Conservation (phyloP, 2,797 vertebrate genomes). For the Sebastes oblongus region DNA sequence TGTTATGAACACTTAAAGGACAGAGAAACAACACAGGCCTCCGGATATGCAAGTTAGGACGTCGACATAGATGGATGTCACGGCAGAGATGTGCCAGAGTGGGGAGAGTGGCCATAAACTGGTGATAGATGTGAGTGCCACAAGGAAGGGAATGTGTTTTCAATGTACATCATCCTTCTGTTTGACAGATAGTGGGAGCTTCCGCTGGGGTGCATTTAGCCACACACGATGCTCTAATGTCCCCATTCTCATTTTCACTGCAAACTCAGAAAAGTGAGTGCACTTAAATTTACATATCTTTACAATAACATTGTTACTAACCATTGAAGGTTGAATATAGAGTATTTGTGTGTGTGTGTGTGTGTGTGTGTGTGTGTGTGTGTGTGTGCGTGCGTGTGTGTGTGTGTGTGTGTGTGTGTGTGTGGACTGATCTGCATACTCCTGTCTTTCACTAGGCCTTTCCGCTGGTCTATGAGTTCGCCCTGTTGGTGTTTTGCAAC, state of each 20-base stretch:
- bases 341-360: neutral
- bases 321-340: slow-evolving; percentile 11
- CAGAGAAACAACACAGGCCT: slow-evolving; percentile 47
- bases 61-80: slow-evolving; percentile 76
- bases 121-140: slow-evolving; percentile 78
- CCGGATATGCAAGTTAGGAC: slow-evolving; percentile 61
- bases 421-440: neutral
- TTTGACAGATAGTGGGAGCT: slow-evolving; percentile 69
- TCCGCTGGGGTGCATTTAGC: slow-evolving; percentile 59
- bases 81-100: slow-evolving; percentile 52
- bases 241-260: slow-evolving; percentile 45
- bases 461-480: neutral
- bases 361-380: neutral
- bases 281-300: slow-evolving; percentile 37
- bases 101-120: slow-evolving; percentile 71
- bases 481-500: no score
- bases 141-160: slow-evolving; percentile 73
- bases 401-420: neutral
- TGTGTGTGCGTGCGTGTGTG: accelerated
- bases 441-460: neutral
- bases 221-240: slow-evolving; percentile 44
- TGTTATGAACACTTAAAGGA: slow-evolving; percentile 58
- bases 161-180: slow-evolving; percentile 75
- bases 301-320: slow-evolving; percentile 18
- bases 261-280: slow-evolving; percentile 23